Evolutionary conservation across 2,797 vertebrate species (phyloP).

Genomic region (Simalia tracyae): DNA sequence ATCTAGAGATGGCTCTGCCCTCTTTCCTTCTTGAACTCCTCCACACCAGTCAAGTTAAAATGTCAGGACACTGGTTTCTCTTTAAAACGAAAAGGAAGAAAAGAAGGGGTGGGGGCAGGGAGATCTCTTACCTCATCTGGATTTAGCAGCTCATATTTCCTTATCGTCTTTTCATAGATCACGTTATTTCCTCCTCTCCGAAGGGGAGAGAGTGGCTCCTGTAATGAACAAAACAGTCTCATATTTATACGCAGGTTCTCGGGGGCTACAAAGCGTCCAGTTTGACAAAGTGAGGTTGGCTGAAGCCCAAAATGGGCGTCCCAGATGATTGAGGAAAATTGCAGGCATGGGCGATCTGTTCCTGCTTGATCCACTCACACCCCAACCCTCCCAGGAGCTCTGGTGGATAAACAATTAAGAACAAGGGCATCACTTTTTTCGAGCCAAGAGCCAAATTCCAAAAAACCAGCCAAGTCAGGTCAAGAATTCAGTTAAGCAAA

Average conservation of each 20-base stretch:
- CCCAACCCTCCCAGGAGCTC: neutral
- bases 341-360: neutral
- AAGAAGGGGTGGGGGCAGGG: neutral
- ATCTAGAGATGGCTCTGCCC: neutral
- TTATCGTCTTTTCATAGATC: constrained; percentile 80
- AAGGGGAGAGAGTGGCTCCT: constrained; percentile 75
- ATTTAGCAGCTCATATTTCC: constrained; percentile 74
- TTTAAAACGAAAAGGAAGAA: neutral
- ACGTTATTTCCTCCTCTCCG: constrained; percentile 71
- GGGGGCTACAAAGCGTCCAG: neutral
- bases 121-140: constrained; percentile 69
- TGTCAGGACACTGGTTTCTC: neutral
- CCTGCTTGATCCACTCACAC: neutral
- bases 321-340: neutral
- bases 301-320: neutral
- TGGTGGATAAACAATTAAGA: neutral
- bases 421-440: neutral
- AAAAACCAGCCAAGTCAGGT: neutral
- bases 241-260: neutral
- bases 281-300: neutral
- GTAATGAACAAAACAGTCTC: constrained; percentile 34
- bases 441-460: neutral
- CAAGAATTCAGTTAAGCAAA: neutral
- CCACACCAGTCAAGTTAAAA: neutral
- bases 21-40: neutral